Evolutionary conservation across 2,888 invertebrate species (phyloP), one percentile per base, ranked within the genome.

Genomic region (Cephus runcator): DNA sequence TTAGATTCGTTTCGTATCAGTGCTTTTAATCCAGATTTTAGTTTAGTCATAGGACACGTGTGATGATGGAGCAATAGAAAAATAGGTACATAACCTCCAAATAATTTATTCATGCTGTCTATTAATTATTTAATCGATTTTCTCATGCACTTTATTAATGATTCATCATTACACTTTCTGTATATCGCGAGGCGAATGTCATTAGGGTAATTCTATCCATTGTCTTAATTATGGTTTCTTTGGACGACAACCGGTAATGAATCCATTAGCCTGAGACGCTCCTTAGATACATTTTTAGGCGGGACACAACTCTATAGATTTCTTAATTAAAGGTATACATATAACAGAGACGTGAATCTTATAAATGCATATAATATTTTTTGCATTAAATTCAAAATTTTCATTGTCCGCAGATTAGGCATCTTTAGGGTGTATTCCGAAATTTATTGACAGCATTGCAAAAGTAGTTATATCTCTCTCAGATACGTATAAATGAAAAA

Each of bases 231-330:
- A 81, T 80, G 77, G 79, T 78, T 56, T 34, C 73, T 76, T 76
- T 76, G 68, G 31, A 71, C 73, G 77, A 34, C 73, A 75, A 80
- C 81, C 82, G 82, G 82, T 85, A 83, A 84, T 83, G 81, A 82
- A 73, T 75, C 87, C 86, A 87, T 87, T 87, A 87, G 79, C 75
- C 40, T 9, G 56, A 56, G 56, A 56, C 56, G 23, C 56, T 56
- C 56, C 56, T 56, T 56, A 9, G 23, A 56, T 56, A 23, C 1
- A 56, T 56, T 56, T 56, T 56, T 15, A 56, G 23, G 56, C 9
- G 23, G 23, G 56, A 56, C 23, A 23, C 23, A 56, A 9, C 56
- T 56, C 23, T 6, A 56, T 56, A 23, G 23, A 56, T 23, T 56
- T 56, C 56, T 23, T 56, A 56, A 56, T 56, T 9, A 56, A 56